phyloP scores from a whole-genome alignment of 2,888 invertebrate species.

The Caenorhabditis plicata region DNA sequence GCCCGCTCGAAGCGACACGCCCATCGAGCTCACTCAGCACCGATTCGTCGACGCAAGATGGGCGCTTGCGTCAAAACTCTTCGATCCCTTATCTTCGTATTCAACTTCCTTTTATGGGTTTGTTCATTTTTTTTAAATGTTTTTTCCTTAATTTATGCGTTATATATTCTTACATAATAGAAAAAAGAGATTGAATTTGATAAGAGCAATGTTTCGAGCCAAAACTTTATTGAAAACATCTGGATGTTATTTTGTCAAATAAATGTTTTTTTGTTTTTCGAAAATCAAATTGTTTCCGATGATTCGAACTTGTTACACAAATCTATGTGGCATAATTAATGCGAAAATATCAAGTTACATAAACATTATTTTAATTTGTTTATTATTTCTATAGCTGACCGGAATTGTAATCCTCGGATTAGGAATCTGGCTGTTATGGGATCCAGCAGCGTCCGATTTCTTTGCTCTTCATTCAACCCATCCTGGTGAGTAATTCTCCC shows the following conservation, averaged over 20 bases:
- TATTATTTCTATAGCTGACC: conserved; percentile 74
- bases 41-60: conserved; percentile 22
- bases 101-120: conserved; percentile 54
- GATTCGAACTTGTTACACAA: not conserved
- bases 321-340: not conserved
- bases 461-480: conserved; percentile 71
- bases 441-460: conserved; percentile 74
- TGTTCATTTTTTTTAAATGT: conserved; percentile 13
- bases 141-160: too few species aligned
- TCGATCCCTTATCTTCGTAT: conserved; percentile 42
- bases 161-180: too few species aligned
- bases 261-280: not conserved
- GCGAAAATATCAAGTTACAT: too few species aligned
- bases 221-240: too few species aligned
- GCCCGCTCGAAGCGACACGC: not conserved
- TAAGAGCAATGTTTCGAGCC: too few species aligned
- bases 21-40: not conserved
- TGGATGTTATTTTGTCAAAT: too few species aligned
- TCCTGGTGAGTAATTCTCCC: conserved; percentile 14
- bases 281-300: not conserved
- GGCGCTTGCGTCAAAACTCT: conserved; percentile 41
- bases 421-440: conserved; percentile 79
- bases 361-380: not conserved
- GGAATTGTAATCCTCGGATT: conserved; percentile 76
- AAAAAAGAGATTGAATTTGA: too few species aligned